Evolutionary conservation across 2,797 vertebrate genomes (phyloP).

Genomic region (Margarornis squamiger): DNA sequence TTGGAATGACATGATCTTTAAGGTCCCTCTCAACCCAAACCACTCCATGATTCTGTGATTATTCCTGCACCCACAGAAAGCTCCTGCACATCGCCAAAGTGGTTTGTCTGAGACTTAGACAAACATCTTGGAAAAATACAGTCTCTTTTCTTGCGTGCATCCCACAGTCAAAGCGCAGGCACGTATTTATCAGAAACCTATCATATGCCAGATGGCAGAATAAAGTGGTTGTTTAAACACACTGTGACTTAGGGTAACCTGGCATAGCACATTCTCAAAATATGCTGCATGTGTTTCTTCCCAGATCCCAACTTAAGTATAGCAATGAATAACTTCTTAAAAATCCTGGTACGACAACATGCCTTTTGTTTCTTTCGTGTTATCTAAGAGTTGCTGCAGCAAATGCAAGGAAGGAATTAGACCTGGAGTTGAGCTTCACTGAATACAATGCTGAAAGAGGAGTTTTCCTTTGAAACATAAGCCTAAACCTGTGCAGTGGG

Average conservation of each 20-base stretch:
- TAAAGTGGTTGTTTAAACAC: constrained; percentile 71
- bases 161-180: constrained; percentile 43
- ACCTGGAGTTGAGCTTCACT: not conserved
- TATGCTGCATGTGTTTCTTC: constrained; percentile 59
- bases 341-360: constrained; percentile 30
- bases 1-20: not conserved
- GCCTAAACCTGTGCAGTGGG: not conserved
- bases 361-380: constrained; percentile 40
- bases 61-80: not conserved
- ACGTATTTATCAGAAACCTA: constrained; percentile 66
- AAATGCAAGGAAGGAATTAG: not conserved
- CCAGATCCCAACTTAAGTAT: constrained; percentile 54
- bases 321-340: constrained; percentile 54
- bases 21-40: not conserved
- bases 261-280: constrained; percentile 69
- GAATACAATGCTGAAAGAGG: not conserved
- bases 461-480: not conserved
- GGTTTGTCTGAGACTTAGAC: constrained; percentile 35
- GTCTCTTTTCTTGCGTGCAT: constrained; percentile 15
- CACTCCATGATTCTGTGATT: not conserved
- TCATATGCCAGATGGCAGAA: constrained; percentile 68
- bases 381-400: constrained; percentile 44
- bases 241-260: constrained; percentile 63
- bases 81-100: not conserved
- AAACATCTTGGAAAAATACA: constrained; percentile 47